A percentile compares a stretch with the other conserved stretches of the same genome.
Conservation (phyloP, 2,888 invertebrate species). For the Philereme vetulata region DNA sequence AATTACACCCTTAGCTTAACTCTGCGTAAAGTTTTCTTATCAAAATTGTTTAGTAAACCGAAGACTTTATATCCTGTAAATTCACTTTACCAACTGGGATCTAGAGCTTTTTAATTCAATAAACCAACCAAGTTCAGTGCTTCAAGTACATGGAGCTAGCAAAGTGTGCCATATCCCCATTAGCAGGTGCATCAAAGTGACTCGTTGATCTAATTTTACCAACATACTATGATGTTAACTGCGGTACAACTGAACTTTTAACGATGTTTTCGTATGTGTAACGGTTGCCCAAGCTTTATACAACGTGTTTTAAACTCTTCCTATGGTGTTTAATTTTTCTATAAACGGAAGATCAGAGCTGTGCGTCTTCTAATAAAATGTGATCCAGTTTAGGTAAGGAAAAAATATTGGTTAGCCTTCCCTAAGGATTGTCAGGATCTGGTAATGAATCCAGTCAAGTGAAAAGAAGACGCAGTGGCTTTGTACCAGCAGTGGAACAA, state of each 20-base stretch:
- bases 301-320: constrained; percentile 16
- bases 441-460: no score
- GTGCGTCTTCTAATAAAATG: no score
- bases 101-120: constrained; percentile 5
- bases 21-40: no score
- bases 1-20: no score
- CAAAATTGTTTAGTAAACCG: no score
- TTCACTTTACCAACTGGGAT: neutral
- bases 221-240: constrained; percentile 16
- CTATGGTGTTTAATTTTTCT: neutral
- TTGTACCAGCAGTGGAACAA: no score
- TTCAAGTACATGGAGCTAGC: constrained; percentile 11
- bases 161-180: constrained; percentile 15
- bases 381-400: no score
- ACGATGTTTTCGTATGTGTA: constrained; percentile 34
- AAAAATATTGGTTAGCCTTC: no score
- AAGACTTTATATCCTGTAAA: no score
- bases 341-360: neutral
- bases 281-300: constrained; percentile 30
- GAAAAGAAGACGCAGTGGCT: no score
- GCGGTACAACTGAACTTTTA: constrained; percentile 34
- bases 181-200: constrained; percentile 17
- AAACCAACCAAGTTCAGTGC: constrained; percentile 10
- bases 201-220: constrained; percentile 23
- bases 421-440: no score